Evolutionary conservation across 2,888 invertebrate species (phyloP).

Genomic region (Macrophya annulata): DNA sequence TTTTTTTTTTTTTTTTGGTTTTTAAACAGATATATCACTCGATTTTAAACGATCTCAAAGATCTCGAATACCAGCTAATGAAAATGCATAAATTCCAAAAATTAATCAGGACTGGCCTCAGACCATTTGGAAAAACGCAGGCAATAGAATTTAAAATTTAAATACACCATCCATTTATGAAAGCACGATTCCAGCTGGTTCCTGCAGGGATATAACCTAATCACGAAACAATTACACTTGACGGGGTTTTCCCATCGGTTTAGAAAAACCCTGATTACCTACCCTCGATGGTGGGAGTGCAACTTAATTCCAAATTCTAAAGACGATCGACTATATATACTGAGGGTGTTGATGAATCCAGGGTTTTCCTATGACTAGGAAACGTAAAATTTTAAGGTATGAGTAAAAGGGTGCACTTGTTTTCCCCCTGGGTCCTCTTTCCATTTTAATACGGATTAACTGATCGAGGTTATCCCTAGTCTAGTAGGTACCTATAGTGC

Average conservation of each 20-base stretch:
- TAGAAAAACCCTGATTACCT: slow-evolving; percentile 26
- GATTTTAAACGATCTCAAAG: background rate
- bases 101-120: slow-evolving; percentile 1
- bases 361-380: background rate
- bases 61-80: background rate
- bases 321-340: background rate
- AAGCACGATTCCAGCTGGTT: slow-evolving; percentile 40
- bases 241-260: slow-evolving; percentile 22
- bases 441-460: background rate
- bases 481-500: background rate
- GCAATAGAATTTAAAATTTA: background rate
- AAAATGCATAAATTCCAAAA: background rate
- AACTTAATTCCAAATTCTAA: background rate
- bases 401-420: slow-evolving; percentile 30
- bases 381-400: background rate
- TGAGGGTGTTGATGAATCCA: background rate
- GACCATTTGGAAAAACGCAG: background rate
- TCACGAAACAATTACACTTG: slow-evolving; percentile 24
- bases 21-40: too few species aligned
- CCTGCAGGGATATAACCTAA: background rate
- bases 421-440: background rate
- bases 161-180: slow-evolving; percentile 31
- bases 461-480: background rate
- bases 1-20: too few species aligned
- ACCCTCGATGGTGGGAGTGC: background rate